A percentile compares a stretch with the other conserved stretches of the same genome.
phyloP scores from a whole-genome alignment of 37 sponge, comb jelly and placozoan genomes.

The Chondrilla cf. caribensis region DNA sequence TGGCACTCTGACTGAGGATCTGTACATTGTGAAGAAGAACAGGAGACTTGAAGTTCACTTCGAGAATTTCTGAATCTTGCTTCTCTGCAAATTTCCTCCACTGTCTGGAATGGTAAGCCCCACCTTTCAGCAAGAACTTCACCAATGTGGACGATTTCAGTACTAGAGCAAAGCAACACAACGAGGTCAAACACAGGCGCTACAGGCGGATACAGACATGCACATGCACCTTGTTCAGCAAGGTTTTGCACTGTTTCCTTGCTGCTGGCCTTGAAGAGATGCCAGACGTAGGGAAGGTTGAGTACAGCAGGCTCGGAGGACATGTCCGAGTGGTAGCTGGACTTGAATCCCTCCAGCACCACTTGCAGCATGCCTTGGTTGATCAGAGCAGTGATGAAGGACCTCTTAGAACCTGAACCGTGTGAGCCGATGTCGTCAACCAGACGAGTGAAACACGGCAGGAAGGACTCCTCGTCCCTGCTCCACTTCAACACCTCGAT shows the following conservation, averaged over 20 bases:
- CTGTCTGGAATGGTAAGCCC: not conserved
- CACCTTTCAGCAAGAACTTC: not conserved
- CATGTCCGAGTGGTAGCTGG: not conserved
- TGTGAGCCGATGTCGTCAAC: not conserved
- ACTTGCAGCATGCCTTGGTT: not conserved
- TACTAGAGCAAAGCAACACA: no score
- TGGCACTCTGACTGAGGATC: not conserved
- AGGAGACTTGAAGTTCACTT: not conserved
- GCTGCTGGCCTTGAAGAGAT: not conserved
- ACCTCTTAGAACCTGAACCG: not conserved
- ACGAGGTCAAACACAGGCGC: no score
- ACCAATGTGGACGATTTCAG: not conserved
- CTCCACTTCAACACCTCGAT: not conserved
- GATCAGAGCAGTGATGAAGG: not conserved
- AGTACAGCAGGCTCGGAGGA: not conserved
- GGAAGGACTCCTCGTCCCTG: not conserved
- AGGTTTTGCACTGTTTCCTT: conserved; percentile 6
- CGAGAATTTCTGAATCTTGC: not conserved
- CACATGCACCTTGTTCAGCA: not conserved
- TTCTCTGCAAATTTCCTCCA: not conserved
- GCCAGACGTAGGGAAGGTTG: conserved; percentile 9
- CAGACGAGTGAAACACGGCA: not conserved
- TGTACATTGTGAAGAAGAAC: conserved; percentile 14
- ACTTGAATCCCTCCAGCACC: conserved; percentile 15
- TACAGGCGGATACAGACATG: not conserved